Base-by-base conservation (phyloP, 2,888 invertebrate genomes). In the Calameuta filiformis region DNA sequence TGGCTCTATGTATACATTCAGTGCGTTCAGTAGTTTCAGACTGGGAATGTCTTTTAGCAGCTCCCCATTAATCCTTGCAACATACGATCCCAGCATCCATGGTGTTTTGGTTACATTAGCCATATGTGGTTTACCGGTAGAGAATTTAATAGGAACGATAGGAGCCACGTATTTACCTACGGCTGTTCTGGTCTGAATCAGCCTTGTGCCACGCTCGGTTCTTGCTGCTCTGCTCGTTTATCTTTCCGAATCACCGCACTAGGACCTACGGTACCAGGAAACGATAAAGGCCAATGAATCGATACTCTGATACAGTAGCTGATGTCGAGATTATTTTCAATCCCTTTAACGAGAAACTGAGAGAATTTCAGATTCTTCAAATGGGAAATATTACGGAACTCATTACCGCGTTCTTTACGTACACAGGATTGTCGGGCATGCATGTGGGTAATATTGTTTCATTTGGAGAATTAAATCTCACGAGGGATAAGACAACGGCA, bases 221-320 rank as follows among this genome's bases (percentile, higher is more conserved):
- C 87, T 86, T 76, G 76, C 90, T 15, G 37, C 71, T 3, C 68
- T 85, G 1, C 87, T 90, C 75, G 80, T 84, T 11, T 78, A 85
- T 0, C 79, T 90, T 11, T 90, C 91, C 0, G 87, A 88, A 23
- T 88, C 91, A 11, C 90, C 91, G 0, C 84, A 91, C 69, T 83
- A 88, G 75, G 75, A 88, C 4, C 83, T 86, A 1, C 82, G 81
- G 9, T 69, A 76, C 0, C 85, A 83, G 0, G 77, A 83, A 0
- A 77, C 84, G 0, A 82, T 86, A 15, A 83, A 87, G 31, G 89
- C 90, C 0, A 83, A 78, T 34, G 11, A 77, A 1, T 85, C 90
- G 0, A 83, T 90, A 6, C 79, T 69, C 1, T 89, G 87, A 86
- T 90, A 90, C 76, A 85, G 87, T 3, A 84, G 87, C 79, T 4